These are phyloP conservation scores for Mastomys natalensis DNA, from an alignment of 2,113 vertebrate genomes.

Conservation along the genomic window DNA sequence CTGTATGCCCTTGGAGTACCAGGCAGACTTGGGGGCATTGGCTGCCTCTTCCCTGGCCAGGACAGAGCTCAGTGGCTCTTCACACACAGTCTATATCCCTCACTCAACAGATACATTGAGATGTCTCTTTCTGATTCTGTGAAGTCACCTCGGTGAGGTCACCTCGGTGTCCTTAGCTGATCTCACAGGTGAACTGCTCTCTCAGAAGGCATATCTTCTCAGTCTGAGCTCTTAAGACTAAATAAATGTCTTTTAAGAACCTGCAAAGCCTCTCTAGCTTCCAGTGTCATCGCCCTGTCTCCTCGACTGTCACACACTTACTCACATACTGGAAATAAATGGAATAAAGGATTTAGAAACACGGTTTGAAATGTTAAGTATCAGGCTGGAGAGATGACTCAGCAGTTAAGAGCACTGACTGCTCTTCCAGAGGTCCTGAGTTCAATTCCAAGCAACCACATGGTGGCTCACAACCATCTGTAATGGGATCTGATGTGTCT, in stretches of 20 bases:
- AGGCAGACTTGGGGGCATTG: not conserved
- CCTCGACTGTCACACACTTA: not conserved
- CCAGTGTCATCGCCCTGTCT: not conserved
- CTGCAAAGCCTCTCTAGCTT: not conserved
- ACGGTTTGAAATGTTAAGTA: conserved; percentile 30
- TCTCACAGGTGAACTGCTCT: conserved; percentile 37
- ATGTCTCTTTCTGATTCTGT: conserved; percentile 9
- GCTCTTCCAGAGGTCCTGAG: too few species aligned
- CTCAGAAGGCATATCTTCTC: conserved; percentile 11
- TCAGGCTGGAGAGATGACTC: too few species aligned
- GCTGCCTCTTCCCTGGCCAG: not conserved
- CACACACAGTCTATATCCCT: not conserved
- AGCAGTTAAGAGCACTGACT: too few species aligned
- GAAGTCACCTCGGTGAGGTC: not conserved
- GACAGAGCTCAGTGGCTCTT: not conserved
- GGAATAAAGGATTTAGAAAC: not conserved
- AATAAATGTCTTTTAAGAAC: not conserved
- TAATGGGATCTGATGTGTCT: too few species aligned
- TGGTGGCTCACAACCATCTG: too few species aligned
- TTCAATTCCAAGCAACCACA: too few species aligned
- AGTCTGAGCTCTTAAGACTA: not conserved
- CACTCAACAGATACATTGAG: not conserved
- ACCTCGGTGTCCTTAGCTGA: conserved; percentile 30
- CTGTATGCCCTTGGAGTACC: not conserved
- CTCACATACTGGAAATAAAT: not conserved